These are phyloP conservation scores for Sphenopsis melanotis DNA, from an alignment of 2,797 vertebrate species.

Conservation along the genomic window DNA sequence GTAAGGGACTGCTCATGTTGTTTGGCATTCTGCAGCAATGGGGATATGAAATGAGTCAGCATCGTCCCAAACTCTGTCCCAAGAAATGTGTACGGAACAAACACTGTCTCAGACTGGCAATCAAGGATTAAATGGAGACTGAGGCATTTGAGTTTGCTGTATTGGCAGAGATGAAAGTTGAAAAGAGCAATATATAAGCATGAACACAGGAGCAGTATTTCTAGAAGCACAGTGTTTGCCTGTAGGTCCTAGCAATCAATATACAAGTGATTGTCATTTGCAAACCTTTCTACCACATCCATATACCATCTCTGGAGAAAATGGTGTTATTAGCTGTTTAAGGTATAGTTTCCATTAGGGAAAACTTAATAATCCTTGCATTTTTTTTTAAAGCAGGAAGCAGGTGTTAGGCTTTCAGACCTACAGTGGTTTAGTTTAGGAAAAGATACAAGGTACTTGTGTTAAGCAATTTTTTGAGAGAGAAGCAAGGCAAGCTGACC, in stretches of 20 bases:
- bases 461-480: background rate
- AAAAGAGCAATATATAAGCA: background rate
- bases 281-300: background rate
- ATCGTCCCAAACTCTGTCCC: background rate
- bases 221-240: background rate
- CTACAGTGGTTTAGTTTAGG: background rate
- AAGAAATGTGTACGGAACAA: background rate
- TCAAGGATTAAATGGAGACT: background rate
- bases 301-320: background rate
- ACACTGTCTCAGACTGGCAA: background rate
- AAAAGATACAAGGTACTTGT: background rate
- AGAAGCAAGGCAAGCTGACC: background rate
- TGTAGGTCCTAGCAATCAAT: background rate
- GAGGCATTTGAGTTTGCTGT: background rate
- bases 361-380: background rate
- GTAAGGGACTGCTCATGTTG: rapidly evolving
- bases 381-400: background rate
- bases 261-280: background rate
- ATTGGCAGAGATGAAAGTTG: background rate
- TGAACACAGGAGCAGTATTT: background rate
- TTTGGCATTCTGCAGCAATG: background rate
- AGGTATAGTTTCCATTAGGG: background rate
- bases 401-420: background rate
- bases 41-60: background rate
- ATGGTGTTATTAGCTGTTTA: background rate